A percentile compares a stretch with the other conserved stretches of the same genome.
Evolutionary conservation across 2,113 vertebrate genomes (phyloP).

Genomic region (Triplophysa tibetana): DNA sequence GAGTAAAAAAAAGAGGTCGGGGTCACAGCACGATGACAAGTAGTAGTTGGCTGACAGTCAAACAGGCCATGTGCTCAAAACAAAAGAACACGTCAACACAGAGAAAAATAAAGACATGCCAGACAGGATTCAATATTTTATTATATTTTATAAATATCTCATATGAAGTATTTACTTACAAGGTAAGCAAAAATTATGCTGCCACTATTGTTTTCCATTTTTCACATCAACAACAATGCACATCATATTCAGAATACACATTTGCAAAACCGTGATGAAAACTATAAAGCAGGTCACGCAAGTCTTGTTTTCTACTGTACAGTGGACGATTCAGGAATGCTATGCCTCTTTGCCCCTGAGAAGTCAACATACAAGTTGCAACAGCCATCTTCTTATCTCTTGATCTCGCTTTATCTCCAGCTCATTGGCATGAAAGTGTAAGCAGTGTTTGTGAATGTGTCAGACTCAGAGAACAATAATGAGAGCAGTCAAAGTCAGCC

Average conservation of each 20-base stretch:
- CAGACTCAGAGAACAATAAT: constrained; percentile 26
- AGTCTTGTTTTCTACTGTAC: constrained; percentile 12
- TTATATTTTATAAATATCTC: no score
- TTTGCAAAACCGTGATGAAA: neutral
- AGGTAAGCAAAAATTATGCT: no score
- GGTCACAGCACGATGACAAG: no score
- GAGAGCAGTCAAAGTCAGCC: constrained; percentile 41
- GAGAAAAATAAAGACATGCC: no score
- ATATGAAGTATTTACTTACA: no score
- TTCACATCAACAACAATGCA: neutral
- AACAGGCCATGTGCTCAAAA: no score
- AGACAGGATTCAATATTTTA: no score
- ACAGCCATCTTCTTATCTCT: constrained; percentile 53
- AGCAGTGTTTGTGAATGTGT: constrained; percentile 42
- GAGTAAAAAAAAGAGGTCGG: no score
- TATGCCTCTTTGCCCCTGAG: constrained; percentile 41
- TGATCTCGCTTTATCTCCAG: constrained; percentile 47
- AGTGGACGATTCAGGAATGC: constrained; percentile 45
- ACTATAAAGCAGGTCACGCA: neutral
- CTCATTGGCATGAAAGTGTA: constrained; percentile 42
- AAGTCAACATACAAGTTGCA: constrained; percentile 55
- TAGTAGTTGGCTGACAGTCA: no score
- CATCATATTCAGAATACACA: neutral
- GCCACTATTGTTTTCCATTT: no score
- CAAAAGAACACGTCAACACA: no score